Base-by-base conservation (phyloP, 1,140 invertebrate genomes). In the Kradibia gibbosae region DNA sequence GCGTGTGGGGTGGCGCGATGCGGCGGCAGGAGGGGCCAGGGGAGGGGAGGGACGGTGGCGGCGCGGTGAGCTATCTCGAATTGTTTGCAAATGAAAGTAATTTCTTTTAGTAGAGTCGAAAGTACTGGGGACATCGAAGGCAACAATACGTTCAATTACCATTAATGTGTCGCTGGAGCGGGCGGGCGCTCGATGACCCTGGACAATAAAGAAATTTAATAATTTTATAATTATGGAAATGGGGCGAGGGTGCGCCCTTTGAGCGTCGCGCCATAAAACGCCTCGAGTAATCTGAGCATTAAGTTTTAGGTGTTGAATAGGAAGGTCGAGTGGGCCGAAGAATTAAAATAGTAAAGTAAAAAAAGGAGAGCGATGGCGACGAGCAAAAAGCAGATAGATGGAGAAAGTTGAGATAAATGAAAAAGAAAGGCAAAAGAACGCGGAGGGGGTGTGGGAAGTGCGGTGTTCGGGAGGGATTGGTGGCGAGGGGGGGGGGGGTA, bases 371-470 rank as follows among this genome's bases (percentile, higher is more conserved):
- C n/a, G n/a, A n/a, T n/a, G n/a, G n/a, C 3, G 31, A n/a, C 22
- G n/a, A 15, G 57, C 11, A 65, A 17, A 60, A 55, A 74, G 17
- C 7, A 53, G 45, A 62, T 15, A 28, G 65, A 71, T 34, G 25
- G n/a, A 80, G 72, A 73, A 57, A 67, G 60, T 60, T 60, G 31
- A 65, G 65, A 53, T 55, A 45, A 53, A 60, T 62, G 53, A 7
- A 50, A 72, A 80, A 60, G 73, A 48, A 50, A 62, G 34, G 78
- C 70, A 82, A 83, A 83, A 80, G 84, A 78, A 73, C n/a, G n/a
- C n/a, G n/a, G n/a, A n/a, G n/a, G n/a, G n/a, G n/a, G n/a, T n/a
- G n/a, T n/a, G n/a, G n/a, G n/a, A n/a, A n/a, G n/a, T n/a, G n/a
- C n/a, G n/a, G n/a, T n/a, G n/a, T n/a, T n/a, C n/a, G n/a, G n/a